Percentiles rank a stretch among this genome's conserved stretches.
Evolutionary conservation across 2,113 vertebrate genomes (phyloP).

Genomic region (Jacana jacana): DNA sequence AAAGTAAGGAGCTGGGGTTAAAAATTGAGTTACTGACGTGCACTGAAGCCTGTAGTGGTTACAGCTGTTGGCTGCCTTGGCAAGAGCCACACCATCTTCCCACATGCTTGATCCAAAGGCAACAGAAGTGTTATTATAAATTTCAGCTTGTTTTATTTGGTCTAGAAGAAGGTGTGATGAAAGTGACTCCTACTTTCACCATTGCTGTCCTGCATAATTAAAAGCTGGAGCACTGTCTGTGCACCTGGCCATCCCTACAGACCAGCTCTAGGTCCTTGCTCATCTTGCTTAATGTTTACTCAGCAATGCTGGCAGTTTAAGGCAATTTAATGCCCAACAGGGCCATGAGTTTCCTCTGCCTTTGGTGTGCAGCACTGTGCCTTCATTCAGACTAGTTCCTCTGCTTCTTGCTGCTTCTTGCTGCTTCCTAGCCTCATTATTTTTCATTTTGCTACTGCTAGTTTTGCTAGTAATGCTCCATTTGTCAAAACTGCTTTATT

Average conservation of each 20-base stretch:
- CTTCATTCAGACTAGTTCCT: background rate
- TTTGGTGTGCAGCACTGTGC: background rate
- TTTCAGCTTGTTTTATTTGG: background rate
- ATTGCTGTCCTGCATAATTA: background rate
- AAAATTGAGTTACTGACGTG: background rate
- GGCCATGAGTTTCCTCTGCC: background rate
- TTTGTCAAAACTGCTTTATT: background rate
- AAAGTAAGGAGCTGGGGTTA: background rate
- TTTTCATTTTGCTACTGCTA: conserved; percentile 1
- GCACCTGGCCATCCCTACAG: background rate
- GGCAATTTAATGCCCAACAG: background rate
- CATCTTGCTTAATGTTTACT: background rate
- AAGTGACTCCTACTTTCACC: background rate
- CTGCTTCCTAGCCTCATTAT: background rate
- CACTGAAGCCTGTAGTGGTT: background rate
- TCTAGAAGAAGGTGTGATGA: background rate
- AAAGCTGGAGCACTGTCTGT: background rate
- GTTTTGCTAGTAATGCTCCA: background rate
- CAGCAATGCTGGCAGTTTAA: background rate
- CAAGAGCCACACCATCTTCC: background rate
- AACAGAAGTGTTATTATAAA: background rate
- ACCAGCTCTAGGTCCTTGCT: background rate
- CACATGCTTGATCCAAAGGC: background rate
- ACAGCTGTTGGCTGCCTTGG: background rate
- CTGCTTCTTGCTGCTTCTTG: background rate